Evolutionary conservation across 2,113 vertebrate species (phyloP).

Genomic region (Otus sunia): DNA sequence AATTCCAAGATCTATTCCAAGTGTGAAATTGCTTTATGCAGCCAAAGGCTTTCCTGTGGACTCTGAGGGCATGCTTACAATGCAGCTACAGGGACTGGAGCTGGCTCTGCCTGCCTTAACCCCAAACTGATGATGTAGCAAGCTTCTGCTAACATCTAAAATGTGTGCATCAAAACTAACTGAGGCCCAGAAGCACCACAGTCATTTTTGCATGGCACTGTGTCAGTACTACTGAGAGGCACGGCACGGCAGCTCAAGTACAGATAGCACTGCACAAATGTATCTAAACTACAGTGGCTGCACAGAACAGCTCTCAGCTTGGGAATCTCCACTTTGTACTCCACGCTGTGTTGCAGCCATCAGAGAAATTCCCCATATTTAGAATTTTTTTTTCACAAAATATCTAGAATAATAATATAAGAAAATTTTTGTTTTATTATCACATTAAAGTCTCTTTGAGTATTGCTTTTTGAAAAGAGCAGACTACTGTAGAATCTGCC

Average conservation of each 20-base stretch:
- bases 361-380: neutral
- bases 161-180: rapidly evolving
- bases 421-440: neutral
- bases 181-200: neutral
- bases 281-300: neutral
- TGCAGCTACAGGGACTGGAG: neutral
- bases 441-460: neutral
- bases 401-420: neutral
- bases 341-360: neutral
- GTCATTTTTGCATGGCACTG: neutral
- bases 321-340: neutral
- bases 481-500: neutral
- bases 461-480: neutral
- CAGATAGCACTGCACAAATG: neutral
- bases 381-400: neutral
- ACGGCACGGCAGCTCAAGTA: neutral
- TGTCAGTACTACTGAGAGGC: neutral
- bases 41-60: constrained; percentile 3
- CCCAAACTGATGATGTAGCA: neutral
- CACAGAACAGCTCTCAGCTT: neutral
- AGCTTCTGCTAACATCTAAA: neutral
- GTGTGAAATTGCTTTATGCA: constrained; percentile 38
- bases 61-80: neutral
- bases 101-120: neutral
- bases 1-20: constrained; percentile 14